These are phyloP conservation scores for Crotalus horridus DNA, from an alignment of 2,113 vertebrate species.

Conservation along the genomic window DNA sequence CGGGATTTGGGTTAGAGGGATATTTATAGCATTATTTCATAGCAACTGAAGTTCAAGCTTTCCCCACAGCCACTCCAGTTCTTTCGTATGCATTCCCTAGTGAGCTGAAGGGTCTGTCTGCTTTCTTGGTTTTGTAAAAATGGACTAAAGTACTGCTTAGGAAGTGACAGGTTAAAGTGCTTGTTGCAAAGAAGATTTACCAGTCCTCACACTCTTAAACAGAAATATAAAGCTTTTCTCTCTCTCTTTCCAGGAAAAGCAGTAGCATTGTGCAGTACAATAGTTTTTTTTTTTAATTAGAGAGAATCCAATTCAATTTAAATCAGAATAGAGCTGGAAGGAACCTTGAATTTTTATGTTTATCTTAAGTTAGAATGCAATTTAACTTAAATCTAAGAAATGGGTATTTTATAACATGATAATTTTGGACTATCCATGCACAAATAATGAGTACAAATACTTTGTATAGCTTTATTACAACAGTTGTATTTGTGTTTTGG, in stretches of 20 bases:
- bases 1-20: background rate
- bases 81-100: background rate
- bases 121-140: background rate
- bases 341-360: background rate
- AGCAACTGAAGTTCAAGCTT: background rate
- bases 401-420: background rate
- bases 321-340: background rate
- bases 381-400: slow-evolving; percentile 9
- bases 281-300: slow-evolving; percentile 2
- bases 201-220: background rate
- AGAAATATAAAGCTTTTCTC: slow-evolving; percentile 1
- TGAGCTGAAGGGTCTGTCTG: background rate
- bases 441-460: background rate
- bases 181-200: slow-evolving; percentile 34
- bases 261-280: background rate
- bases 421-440: background rate
- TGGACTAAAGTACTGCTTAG: background rate
- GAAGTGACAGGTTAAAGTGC: slow-evolving; percentile 40
- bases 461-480: background rate
- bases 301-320: background rate
- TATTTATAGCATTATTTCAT: background rate
- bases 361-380: background rate
- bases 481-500: background rate
- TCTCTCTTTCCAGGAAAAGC: background rate
- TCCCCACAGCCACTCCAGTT: background rate